Conservation (phyloP, 2,888 invertebrate species). For the Mythimna vitellina region DNA sequence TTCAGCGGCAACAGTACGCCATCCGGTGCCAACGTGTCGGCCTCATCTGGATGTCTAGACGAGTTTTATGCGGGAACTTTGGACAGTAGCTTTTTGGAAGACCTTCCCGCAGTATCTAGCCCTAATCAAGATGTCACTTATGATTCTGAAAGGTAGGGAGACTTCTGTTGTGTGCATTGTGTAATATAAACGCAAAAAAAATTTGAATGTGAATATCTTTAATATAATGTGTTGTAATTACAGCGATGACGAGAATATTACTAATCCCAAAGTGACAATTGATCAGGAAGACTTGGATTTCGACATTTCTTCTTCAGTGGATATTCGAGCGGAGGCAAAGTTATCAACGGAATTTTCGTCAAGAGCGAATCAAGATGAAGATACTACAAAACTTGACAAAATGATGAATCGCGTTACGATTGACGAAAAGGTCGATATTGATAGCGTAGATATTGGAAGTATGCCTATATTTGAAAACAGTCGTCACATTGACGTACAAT, state of each 20-base stretch:
- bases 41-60: slow-evolving; percentile 92
- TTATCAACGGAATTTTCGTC: slow-evolving; percentile 50
- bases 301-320: slow-evolving; percentile 71
- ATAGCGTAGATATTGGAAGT: slow-evolving; percentile 64
- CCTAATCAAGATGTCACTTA: slow-evolving; percentile 73
- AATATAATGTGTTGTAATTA: slow-evolving; percentile 33
- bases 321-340: slow-evolving; percentile 53
- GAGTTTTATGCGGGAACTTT: slow-evolving; percentile 92
- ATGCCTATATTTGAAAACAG: slow-evolving; percentile 82
- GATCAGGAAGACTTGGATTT: slow-evolving; percentile 95
- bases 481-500: slow-evolving; percentile 65
- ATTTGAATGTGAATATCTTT: not conserved
- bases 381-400: slow-evolving; percentile 66
- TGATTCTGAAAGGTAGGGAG: slow-evolving; percentile 81
- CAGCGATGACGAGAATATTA: slow-evolving; percentile 92
- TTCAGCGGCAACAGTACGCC: slow-evolving; percentile 78
- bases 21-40: slow-evolving; percentile 78
- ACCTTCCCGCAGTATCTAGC: slow-evolving; percentile 82
- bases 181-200: not conserved
- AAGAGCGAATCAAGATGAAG: slow-evolving; percentile 52
- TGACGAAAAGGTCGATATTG: slow-evolving; percentile 67
- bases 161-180: not conserved
- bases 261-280: slow-evolving; percentile 95
- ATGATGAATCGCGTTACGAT: slow-evolving; percentile 70
- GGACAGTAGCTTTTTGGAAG: slow-evolving; percentile 94